Evolutionary conservation across 2,888 invertebrate genomes (phyloP).

Genomic region (Eupithecia subfuscata): DNA sequence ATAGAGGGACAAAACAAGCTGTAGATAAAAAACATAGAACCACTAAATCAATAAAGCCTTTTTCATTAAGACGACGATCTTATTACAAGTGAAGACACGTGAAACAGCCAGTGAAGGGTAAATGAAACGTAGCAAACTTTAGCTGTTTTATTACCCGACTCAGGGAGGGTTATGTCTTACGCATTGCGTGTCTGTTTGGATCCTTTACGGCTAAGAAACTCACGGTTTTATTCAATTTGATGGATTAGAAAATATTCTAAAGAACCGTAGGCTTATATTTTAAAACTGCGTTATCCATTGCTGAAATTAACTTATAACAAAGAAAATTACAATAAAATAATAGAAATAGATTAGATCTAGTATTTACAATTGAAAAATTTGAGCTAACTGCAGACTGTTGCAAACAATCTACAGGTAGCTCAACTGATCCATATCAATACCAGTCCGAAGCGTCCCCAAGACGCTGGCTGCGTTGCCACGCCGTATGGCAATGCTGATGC

Average conservation of each 20-base stretch:
- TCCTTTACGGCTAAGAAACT: not conserved
- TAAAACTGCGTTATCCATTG: not conserved
- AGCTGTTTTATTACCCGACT: constrained; percentile 4
- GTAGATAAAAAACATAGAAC: not conserved
- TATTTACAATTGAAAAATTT: too few relatives aligned
- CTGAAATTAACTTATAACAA: too few relatives aligned
- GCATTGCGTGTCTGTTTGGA: constrained; percentile 3
- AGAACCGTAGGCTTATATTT: not conserved
- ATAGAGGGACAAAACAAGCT: not conserved
- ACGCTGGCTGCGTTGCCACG: too few relatives aligned
- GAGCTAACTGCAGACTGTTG: too few relatives aligned
- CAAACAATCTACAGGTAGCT: too few relatives aligned
- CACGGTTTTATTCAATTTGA: not conserved
- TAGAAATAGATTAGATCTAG: too few relatives aligned
- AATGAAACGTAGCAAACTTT: constrained; percentile 9
- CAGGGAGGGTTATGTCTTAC: constrained; percentile 4
- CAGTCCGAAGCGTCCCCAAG: too few relatives aligned
- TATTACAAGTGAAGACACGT: not conserved
- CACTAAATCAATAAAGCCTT: not conserved
- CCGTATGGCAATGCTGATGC: too few relatives aligned
- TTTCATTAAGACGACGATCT: not conserved
- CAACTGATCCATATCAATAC: too few relatives aligned
- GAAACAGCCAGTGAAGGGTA: not conserved
- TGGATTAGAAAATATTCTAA: not conserved
- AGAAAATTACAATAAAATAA: too few relatives aligned